Conservation (phyloP, 2,888 invertebrate genomes). For the Neoascia interrupta region DNA sequence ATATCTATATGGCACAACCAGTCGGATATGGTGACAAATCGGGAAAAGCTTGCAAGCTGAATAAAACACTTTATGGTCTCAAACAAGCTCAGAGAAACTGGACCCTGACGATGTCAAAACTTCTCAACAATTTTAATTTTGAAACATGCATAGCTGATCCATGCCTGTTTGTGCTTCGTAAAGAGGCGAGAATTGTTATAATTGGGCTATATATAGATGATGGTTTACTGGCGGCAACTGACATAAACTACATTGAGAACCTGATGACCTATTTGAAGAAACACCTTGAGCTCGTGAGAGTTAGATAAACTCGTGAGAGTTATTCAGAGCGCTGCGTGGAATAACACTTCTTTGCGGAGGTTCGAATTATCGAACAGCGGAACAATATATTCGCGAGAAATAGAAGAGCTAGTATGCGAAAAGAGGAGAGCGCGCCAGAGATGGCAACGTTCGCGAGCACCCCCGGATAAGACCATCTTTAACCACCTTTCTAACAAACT, state of each 20-base stretch:
- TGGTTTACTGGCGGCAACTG: slow-evolving; percentile 63
- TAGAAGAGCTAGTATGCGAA: too few species aligned
- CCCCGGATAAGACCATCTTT: too few species aligned
- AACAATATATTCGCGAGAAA: too few species aligned
- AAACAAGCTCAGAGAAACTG: slow-evolving; percentile 55
- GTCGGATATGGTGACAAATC: slow-evolving; percentile 45
- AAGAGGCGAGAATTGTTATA: slow-evolving; percentile 42
- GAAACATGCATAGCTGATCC: slow-evolving; percentile 66
- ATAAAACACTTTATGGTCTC: slow-evolving; percentile 49
- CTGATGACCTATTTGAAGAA: slow-evolving; percentile 73
- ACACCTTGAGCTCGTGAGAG: slow-evolving; percentile 73
- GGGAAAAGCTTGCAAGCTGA: slow-evolving; percentile 33
- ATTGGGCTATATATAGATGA: slow-evolving; percentile 70
- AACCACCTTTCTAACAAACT: too few species aligned
- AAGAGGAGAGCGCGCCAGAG: too few species aligned
- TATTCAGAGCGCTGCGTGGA: too few species aligned
- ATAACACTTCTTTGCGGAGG: too few species aligned
- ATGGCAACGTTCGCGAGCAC: too few species aligned
- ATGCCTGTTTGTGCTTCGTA: slow-evolving; percentile 66
- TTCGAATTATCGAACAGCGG: too few species aligned
- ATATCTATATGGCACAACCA: slow-evolving; percentile 50
- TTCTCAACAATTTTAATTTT: slow-evolving; percentile 62
- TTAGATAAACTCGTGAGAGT: too few species aligned
- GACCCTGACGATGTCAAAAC: slow-evolving; percentile 53
- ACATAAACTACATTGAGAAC: slow-evolving; percentile 8